phyloP scores from a whole-genome alignment of 2,797 vertebrate genomes.

The Melanotaenia pygmaea region DNA sequence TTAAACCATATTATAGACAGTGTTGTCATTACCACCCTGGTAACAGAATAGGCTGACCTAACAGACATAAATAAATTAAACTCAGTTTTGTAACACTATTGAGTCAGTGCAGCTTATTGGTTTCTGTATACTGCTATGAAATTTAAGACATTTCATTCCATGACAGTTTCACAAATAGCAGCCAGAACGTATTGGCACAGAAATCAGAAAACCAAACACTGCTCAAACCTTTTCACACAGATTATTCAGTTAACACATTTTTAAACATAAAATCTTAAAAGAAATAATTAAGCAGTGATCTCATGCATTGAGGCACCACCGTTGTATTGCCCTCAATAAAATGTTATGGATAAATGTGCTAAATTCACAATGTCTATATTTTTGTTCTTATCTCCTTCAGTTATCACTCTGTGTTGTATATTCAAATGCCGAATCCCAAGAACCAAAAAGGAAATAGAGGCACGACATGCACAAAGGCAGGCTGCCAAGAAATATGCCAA shows the following conservation, averaged over 20 bases:
- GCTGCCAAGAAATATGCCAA: constrained; percentile 96
- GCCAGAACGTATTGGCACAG: background rate
- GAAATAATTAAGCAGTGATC: background rate
- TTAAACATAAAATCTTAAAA: background rate
- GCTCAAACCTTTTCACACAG: background rate
- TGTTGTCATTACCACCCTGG: background rate
- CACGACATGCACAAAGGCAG: constrained; percentile 88
- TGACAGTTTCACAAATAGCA: background rate
- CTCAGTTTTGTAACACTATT: background rate
- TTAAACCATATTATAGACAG: background rate
- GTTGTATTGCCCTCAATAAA: background rate
- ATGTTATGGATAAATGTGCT: background rate
- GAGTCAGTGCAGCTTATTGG: background rate
- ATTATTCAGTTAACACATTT: background rate
- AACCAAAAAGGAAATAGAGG: constrained; percentile 97
- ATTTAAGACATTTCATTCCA: background rate
- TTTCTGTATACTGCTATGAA: background rate
- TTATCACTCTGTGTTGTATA: constrained; percentile 96
- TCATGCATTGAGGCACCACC: background rate
- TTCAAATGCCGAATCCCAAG: constrained; percentile 98
- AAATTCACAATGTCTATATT: background rate
- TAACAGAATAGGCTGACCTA: background rate
- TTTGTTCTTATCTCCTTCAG: constrained; percentile 64
- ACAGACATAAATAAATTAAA: background rate
- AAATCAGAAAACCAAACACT: background rate